Evolutionary conservation across 2,797 vertebrate genomes (phyloP), one percentile per base, ranked within the genome.

Genomic region (Oryzias sinensis): DNA sequence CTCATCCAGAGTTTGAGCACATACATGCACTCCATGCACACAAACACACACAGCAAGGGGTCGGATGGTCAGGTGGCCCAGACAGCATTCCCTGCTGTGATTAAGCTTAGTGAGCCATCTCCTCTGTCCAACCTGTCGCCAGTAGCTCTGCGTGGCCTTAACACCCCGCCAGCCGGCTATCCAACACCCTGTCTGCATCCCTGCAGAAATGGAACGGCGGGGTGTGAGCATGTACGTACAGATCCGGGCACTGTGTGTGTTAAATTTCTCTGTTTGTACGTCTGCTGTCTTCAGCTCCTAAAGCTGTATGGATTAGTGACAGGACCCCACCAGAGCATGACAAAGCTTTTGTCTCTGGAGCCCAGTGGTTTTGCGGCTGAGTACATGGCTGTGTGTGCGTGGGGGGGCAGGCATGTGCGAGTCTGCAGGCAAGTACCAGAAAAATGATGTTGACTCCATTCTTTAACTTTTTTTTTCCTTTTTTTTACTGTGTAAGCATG

Each of bases 41-140:
- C 59, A 50, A 62, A 65, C 59, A 74, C 55, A 66, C 37, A 16
- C 15, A 54, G 15, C 14, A 18, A 72, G 68, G 44, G 70, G 69
- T 74, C 65, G 57, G 72, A 74, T 68, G 71, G 86, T 92, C 89
- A 90, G 86, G 89, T 91, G 90, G 77, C 86, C 82, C 83, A 89
- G 87, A 90, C 88, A 87, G 85, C 87, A 87, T 90, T 92, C 89
- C 82, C 85, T 56, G 70, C 72, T 87, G 72, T 92, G 89, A 91
- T 91, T 86, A 90, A 89, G 90, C 89, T 93, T 92, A 91, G 84
- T 81, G 87, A 90, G 87, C 77, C 90, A 92, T 92, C 88, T 89
- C 85, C 76, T 79, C 79, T 77, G 77, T 88, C 86, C 73, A 89
- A 90, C 84, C 85, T 92, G 92, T 93, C 92, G 92, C 92, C 92